Base-by-base conservation (phyloP, 2,888 invertebrate species). In the Pristionchus maxplancki region DNA sequence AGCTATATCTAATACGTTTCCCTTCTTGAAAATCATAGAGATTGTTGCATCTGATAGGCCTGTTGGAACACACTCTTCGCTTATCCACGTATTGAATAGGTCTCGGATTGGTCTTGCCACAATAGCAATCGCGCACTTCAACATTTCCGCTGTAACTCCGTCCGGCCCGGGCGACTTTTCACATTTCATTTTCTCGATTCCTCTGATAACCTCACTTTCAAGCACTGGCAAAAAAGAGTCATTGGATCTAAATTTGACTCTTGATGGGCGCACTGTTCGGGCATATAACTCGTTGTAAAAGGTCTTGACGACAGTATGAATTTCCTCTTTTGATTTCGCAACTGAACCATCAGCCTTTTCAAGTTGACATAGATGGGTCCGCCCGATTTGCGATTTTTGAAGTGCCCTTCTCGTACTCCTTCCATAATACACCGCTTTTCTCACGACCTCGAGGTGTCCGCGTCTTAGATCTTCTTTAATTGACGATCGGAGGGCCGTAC, bases 11-110 rank as follows among this genome's bases (percentile, higher is more conserved):
- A 78, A 24, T 1, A 40, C 67, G 20, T 88, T 86, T n/a, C 90
- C 90, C 53, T 90, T 90, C 50, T 90, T 90, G 87, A 64, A 85
- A n/a, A 89, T 81, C 20, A 90, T 6, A 6, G 53, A 53, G 15
- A 53, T 53, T 9, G 17, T 15, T 3, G 62, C 62, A 28, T 62
- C 62, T 28, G 62, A 28, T 3, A 62, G 28, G 5, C 15, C 62
- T 5, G 15, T 62, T 8, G 62, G 62, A n/a, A 62, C 28, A 28
- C 28, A 6, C 62, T 62, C 62, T 28, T 62, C 62, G 4, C 5
- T 28, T n/a, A 62, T 62, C 62, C 62, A 62, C n/a, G 4, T 28
- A 28, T 62, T 62, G 62, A 62, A 62, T 28, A 28, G 53, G 1
- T 62, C n/a, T n/a, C 8, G n/a, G n/a, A 62, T 5, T 4, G 62